These are phyloP conservation scores for Tapirus terrestris DNA, from an alignment of 2,113 vertebrate species.

Conservation along the genomic window DNA sequence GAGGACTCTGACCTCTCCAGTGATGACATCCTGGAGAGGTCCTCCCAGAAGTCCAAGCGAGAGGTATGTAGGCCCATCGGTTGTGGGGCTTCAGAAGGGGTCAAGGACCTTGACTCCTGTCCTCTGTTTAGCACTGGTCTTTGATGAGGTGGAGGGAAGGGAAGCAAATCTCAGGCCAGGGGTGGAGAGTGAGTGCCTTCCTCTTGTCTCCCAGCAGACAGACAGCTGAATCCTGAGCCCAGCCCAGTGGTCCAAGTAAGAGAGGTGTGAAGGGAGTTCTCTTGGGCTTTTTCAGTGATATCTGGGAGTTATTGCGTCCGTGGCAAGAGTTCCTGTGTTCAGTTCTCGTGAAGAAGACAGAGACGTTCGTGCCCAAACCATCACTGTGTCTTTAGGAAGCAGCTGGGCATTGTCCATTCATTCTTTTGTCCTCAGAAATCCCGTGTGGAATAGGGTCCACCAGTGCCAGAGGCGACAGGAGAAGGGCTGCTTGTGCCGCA, in stretches of 20 bases:
- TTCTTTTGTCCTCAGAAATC: neutral
- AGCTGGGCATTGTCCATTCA: accelerated
- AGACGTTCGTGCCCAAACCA: neutral
- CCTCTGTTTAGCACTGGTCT: neutral
- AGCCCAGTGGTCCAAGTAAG: neutral
- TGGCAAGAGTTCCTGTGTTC: neutral
- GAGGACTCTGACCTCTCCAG: conserved; percentile 98
- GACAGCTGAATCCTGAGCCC: neutral
- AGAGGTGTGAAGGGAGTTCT: neutral
- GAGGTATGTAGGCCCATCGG: conserved; percentile 88
- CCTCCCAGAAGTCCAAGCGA: conserved; percentile 95
- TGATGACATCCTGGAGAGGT: conserved; percentile 94
- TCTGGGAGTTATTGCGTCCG: neutral
- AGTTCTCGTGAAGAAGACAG: neutral
- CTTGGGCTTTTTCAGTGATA: neutral
- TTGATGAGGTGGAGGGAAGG: neutral
- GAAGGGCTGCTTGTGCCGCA: neutral
- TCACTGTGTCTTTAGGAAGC: neutral
- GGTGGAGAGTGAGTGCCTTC: neutral
- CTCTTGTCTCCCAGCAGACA: neutral
- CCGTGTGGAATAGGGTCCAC: accelerated
- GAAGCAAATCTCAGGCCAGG: neutral
- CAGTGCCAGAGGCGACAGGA: neutral
- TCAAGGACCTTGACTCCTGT: neutral
- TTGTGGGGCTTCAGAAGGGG: neutral